Percentiles rank a stretch among this genome's conserved stretches.
These are phyloP conservation scores for Mimumesa dahlbomi DNA, from an alignment of 2,888 invertebrate species.

Conservation along the genomic window DNA sequence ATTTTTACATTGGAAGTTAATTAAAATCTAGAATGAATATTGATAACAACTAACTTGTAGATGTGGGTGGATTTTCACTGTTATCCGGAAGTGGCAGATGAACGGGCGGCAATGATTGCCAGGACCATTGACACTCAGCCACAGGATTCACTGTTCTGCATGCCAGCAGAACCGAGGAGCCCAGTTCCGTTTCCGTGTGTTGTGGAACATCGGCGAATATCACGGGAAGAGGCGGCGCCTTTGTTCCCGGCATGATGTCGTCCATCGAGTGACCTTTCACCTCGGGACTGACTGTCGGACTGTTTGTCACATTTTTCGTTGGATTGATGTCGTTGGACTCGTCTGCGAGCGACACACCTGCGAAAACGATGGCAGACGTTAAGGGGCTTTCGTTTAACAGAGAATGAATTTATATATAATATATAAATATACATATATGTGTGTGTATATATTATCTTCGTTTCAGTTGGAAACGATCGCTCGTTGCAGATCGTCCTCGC, in stretches of 20 bases:
- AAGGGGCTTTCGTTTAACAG: too few species aligned
- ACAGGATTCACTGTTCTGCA: conserved; percentile 75
- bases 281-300: conserved; percentile 49
- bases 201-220: conserved; percentile 72
- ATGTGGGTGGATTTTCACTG: conserved; percentile 61
- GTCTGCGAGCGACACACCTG: conserved; percentile 67
- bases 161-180: conserved; percentile 73
- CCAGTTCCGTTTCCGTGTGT: conserved; percentile 73
- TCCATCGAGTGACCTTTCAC: conserved; percentile 70
- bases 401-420: too few species aligned
- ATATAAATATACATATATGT: too few species aligned
- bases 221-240: conserved; percentile 59
- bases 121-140: conserved; percentile 77
- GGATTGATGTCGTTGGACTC: conserved; percentile 43
- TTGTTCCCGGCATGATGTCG: conserved; percentile 69
- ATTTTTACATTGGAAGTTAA: too few species aligned
- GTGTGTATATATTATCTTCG: too few species aligned
- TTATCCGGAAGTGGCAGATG: conserved; percentile 74
- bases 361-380: background rate
- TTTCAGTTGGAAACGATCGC: too few species aligned
- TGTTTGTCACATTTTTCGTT: conserved; percentile 31
- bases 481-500: too few species aligned
- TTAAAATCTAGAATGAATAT: too few species aligned
- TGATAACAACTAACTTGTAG: conserved; percentile 58
- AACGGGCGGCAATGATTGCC: conserved; percentile 74